Evolutionary conservation across 1,140 invertebrate genomes (phyloP).

Genomic region (Heliothis virescens): DNA sequence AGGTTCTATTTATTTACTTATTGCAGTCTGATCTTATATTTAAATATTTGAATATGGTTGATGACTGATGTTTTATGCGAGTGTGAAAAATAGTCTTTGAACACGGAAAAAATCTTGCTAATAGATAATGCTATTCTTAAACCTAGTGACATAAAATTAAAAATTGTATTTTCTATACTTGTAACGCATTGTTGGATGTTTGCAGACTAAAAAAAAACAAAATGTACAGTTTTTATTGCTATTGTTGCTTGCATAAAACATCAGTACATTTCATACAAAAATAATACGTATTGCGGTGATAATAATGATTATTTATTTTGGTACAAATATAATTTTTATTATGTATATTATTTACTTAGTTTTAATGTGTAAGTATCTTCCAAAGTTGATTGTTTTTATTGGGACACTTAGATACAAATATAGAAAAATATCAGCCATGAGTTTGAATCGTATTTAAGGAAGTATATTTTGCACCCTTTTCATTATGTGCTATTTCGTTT

Average conservation of each 20-base stretch:
- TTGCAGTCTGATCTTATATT: neutral
- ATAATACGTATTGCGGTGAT: constrained; percentile 33
- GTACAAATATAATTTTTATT: constrained; percentile 38
- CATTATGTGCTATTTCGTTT: too few species aligned
- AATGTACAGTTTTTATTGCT: neutral
- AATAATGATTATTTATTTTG: constrained; percentile 41
- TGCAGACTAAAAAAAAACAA: neutral
- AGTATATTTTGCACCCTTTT: neutral
- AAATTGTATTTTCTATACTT: too few species aligned
- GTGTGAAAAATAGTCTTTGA: neutral
- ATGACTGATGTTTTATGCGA: neutral
- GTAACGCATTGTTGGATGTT: neutral
- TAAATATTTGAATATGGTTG: neutral
- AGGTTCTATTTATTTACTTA: neutral
- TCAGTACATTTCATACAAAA: constrained; percentile 12
- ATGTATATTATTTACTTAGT: constrained; percentile 36
- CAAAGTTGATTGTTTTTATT: constrained; percentile 26
- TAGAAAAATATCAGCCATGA: neutral
- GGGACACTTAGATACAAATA: constrained; percentile 1
- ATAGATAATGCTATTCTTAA: too few species aligned
- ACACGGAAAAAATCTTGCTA: neutral
- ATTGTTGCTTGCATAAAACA: neutral
- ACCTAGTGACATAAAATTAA: too few species aligned
- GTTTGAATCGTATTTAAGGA: neutral
- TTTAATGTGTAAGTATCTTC: constrained; percentile 32